Conservation (phyloP, 2,113 vertebrate genomes). For the Corvus hawaiiensis region DNA sequence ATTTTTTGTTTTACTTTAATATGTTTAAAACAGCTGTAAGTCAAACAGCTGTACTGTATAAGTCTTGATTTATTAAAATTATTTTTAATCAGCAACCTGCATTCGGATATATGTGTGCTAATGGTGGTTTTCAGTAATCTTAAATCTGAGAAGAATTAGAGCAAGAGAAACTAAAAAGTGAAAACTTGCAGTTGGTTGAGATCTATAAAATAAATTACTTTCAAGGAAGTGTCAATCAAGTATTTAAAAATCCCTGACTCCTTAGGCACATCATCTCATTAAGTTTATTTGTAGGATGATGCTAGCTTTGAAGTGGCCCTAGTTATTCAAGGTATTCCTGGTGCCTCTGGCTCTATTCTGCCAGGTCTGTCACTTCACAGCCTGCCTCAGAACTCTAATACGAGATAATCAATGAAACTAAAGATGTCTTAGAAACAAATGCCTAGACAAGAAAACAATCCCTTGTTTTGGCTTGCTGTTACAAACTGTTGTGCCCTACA, state of each 20-base stretch:
- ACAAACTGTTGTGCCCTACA: neutral
- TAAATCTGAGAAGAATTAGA: neutral
- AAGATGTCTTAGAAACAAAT: neutral
- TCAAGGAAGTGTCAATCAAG: neutral
- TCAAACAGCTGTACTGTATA: neutral
- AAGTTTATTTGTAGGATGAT: neutral
- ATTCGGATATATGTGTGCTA: neutral
- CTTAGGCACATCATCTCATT: neutral
- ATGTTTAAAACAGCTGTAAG: neutral
- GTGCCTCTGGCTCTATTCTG: neutral
- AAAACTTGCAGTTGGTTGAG: neutral
- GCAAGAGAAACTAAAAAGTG: neutral
- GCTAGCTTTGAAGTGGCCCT: neutral
- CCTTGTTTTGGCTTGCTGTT: neutral
- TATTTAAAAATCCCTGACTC: constrained; percentile 6
- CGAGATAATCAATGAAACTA: neutral
- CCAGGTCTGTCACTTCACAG: neutral
- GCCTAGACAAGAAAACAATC: neutral
- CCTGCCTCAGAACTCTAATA: neutral
- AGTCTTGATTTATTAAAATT: neutral
- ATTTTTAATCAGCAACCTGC: neutral
- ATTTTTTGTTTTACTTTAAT: neutral
- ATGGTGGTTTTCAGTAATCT: neutral
- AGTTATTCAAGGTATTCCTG: neutral
- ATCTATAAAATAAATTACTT: constrained; percentile 11